Evolutionary conservation across 2,888 invertebrate species (phyloP), one percentile per base, ranked within the genome.

Genomic region (Acronicta aceris): DNA sequence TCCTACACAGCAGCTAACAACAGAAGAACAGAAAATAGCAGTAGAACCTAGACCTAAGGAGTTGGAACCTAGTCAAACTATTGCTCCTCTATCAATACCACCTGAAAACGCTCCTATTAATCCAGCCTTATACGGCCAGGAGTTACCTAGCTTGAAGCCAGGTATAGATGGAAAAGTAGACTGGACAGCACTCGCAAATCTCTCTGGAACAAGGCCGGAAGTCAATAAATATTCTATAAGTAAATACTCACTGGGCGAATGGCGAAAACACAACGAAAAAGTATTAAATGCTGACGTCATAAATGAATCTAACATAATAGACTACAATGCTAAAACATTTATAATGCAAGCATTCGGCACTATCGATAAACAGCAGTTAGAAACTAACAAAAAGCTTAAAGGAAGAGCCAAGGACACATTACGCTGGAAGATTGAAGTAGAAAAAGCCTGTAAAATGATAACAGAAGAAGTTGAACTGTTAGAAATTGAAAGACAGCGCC

Each of bases 391-490:
- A 65, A 92, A 96, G 59, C 81, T 97, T 12, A 95, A 95, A 54
- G 95, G 95, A 65, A 95, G 97, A 48, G 95, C 96, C 4, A 95
- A 95, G 75, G 96, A 97, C 60, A 93, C 97, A 52, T 96, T 96
- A 78, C 95, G 96, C 70, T 97, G 97, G 97, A 97, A 97, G 89
- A 95, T 95, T n/a, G 97, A 97, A 79, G 90, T 97, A 17, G 97
- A 97, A 81, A 94, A 95, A 55, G 95, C 96, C 5, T 96, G 97
- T 67, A 95, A 94, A 69, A 96, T 96, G 0, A 96, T 97, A 69
- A 95, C 96, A 1, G 96, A 97, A 71, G 97, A 97, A 89, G 96
- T 97, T 7, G 95, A 95, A 60, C 86, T 95, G 33, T 89, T 97
- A 67, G 97, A 97, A 87, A 95, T 95, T 55, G 96, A 97, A 76